phyloP scores from a whole-genome alignment of 1,140 invertebrate species.

The Pseudomyrmex flavicornis region DNA sequence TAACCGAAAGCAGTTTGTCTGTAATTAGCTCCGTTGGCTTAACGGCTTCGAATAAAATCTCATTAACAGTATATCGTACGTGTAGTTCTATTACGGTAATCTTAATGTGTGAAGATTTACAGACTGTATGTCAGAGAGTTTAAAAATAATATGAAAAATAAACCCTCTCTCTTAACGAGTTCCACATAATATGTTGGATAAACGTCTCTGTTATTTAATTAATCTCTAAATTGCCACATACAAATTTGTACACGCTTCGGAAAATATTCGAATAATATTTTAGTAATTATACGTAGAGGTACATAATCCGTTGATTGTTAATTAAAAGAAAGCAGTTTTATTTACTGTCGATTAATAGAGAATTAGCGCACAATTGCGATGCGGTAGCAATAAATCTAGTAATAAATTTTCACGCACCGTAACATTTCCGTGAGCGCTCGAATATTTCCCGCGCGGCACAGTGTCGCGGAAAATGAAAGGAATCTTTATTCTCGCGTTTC shows the following conservation, averaged over 20 bases:
- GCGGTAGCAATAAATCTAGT: background rate
- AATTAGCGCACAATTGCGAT: background rate
- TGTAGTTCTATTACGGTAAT: background rate
- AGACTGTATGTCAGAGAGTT: too few species aligned
- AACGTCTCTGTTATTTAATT: too few species aligned
- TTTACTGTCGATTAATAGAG: background rate
- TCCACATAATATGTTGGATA: too few species aligned
- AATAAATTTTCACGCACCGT: conserved; percentile 4
- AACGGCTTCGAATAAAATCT: conserved; percentile 60
- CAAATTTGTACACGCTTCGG: too few species aligned
- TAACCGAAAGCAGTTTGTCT: conserved; percentile 46
- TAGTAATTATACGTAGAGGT: too few species aligned
- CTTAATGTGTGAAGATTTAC: background rate
- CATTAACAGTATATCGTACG: conserved; percentile 52
- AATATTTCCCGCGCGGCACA: conserved; percentile 24
- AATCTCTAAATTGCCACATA: too few species aligned
- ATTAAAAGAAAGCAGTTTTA: background rate
- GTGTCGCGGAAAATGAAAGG: conserved; percentile 41
- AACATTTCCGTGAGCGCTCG: background rate
- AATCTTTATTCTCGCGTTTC: conserved; percentile 36
- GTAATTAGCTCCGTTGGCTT: conserved; percentile 60
- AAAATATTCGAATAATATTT: too few species aligned
- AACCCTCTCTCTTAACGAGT: too few species aligned
- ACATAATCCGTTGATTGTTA: too few species aligned
- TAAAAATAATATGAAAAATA: too few species aligned